A percentile compares a stretch with the other conserved stretches of the same genome.
Evolutionary conservation across 2,113 vertebrate genomes (phyloP).

Genomic region (Silurus meridionalis): DNA sequence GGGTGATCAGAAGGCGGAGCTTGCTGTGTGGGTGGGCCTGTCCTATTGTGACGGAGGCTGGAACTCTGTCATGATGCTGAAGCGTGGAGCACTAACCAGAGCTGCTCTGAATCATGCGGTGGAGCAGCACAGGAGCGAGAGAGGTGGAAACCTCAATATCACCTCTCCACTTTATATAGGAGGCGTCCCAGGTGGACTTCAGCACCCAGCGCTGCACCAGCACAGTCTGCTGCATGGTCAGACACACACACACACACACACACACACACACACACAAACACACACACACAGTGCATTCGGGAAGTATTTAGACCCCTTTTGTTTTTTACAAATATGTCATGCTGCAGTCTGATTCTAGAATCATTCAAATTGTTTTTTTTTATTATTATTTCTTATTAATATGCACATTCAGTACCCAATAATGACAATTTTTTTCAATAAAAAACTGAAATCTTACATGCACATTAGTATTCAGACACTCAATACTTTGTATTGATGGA

Average conservation of each 20-base stretch:
- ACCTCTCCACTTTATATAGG: constrained; percentile 82
- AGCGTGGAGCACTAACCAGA: constrained; percentile 67
- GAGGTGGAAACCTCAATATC: constrained; percentile 65
- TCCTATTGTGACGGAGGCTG: constrained; percentile 86
- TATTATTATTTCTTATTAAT: too few relatives aligned
- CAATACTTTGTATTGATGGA: too few relatives aligned
- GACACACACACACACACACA: neutral
- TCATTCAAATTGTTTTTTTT: too few relatives aligned
- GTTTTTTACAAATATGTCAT: too few relatives aligned
- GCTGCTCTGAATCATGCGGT: constrained; percentile 73
- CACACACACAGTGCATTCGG: neutral
- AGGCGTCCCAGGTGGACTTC: constrained; percentile 75
- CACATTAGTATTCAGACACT: too few relatives aligned
- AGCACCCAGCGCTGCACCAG: constrained; percentile 62
- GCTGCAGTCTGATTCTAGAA: too few relatives aligned
- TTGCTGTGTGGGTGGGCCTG: constrained; percentile 80
- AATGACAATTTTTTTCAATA: too few relatives aligned
- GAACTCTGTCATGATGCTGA: constrained; percentile 78
- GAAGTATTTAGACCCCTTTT: too few relatives aligned
- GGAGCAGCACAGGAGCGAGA: constrained; percentile 58
- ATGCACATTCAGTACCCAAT: too few relatives aligned
- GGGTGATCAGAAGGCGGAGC: constrained; percentile 66
- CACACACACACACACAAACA: neutral
- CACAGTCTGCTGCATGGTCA: constrained; percentile 79
- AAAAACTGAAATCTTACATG: too few relatives aligned